Percentiles rank a stretch among this genome's conserved stretches.
phyloP scores from a whole-genome alignment of 1,140 invertebrate genomes.

The Sycophila sp. region DNA sequence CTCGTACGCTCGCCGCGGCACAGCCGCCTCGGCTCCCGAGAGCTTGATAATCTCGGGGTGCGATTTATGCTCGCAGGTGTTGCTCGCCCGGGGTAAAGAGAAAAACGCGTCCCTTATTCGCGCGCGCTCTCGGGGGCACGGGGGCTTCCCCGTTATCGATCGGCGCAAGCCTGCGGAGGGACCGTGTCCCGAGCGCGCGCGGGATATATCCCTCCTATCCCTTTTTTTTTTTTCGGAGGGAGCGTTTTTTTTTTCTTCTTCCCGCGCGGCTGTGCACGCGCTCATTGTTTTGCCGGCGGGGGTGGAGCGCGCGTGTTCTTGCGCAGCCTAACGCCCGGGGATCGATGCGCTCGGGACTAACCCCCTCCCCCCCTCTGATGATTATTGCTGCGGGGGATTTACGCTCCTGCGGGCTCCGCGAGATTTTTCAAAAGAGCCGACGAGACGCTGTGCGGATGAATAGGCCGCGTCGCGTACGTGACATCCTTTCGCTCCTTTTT shows the following conservation, averaged over 20 bases:
- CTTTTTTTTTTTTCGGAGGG: neutral
- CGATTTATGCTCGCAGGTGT: conserved; percentile 42
- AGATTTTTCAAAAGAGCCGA: no score
- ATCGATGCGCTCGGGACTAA: no score
- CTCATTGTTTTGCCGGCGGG: neutral
- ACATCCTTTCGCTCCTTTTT: no score
- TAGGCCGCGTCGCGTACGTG: no score
- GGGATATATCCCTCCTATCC: no score
- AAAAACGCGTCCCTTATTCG: neutral
- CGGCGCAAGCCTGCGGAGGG: neutral
- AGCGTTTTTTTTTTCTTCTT: conserved; percentile 10
- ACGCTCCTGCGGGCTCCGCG: no score
- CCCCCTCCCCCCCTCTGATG: no score
- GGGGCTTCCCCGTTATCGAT: conserved; percentile 24
- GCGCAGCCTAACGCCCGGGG: no score
- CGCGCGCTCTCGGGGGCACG: conserved; percentile 13
- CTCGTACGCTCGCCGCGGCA: neutral
- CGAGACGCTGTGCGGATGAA: no score
- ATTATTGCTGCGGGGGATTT: no score
- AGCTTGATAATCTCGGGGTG: conserved; percentile 37
- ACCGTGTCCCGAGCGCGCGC: neutral
- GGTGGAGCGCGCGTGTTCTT: no score
- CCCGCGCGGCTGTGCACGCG: neutral
- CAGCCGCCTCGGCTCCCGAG: neutral
- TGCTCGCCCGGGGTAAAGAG: neutral